phyloP scores from a whole-genome alignment of 2,888 invertebrate species.

The Pycnomerus fuliginosus region DNA sequence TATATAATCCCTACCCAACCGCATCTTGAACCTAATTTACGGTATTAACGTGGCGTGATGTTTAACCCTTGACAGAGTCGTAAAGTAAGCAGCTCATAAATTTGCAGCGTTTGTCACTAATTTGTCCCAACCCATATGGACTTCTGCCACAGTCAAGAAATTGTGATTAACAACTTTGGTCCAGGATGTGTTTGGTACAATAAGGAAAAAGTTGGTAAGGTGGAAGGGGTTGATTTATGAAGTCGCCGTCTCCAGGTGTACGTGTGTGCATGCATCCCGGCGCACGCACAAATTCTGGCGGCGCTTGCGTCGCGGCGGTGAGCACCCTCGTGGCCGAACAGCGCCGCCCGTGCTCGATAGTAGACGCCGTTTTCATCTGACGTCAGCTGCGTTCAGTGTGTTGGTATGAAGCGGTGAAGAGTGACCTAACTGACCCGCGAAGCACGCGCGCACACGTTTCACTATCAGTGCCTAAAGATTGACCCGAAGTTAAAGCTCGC shows the following conservation, averaged over 20 bases:
- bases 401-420: conserved; percentile 51
- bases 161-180: too few relatives aligned
- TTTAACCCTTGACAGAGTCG: too few relatives aligned
- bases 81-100: too few relatives aligned
- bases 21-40: too few relatives aligned
- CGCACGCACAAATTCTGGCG: conserved; percentile 41
- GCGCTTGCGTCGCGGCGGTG: conserved; percentile 46
- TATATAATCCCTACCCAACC: too few relatives aligned
- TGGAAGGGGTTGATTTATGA: conserved; percentile 32
- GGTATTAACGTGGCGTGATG: too few relatives aligned
- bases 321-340: conserved; percentile 49
- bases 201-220: too few relatives aligned
- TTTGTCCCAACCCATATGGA: too few relatives aligned
- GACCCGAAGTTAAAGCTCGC: background rate
- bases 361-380: conserved; percentile 51
- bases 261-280: conserved; percentile 26
- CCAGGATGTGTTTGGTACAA: too few relatives aligned
- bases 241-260: conserved; percentile 37
- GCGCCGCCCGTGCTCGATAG: conserved; percentile 51
- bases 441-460: conserved; percentile 31
- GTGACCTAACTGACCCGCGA: conserved; percentile 44
- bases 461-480: conserved; percentile 26
- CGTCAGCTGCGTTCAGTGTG: conserved; percentile 49
- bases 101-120: too few relatives aligned
- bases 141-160: too few relatives aligned